A percentile compares a stretch with the other conserved stretches of the same genome.
Conservation (phyloP, 2,113 vertebrate species). For the Aegotheles bennettii region DNA sequence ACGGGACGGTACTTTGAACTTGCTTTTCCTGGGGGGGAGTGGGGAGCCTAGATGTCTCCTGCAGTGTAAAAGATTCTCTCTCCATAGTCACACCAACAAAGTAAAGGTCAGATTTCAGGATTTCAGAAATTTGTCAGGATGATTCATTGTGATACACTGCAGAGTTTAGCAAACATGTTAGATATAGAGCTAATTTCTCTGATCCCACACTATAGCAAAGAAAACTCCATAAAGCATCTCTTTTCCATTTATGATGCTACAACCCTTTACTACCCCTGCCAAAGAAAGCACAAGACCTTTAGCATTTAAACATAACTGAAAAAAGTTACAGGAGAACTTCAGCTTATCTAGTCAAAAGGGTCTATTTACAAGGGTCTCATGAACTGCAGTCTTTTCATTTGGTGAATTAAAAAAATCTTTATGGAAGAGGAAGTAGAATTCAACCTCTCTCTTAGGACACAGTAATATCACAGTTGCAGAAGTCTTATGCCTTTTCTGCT, state of each 20-base stretch:
- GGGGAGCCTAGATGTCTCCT: neutral
- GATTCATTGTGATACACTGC: neutral
- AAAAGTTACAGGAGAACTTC: neutral
- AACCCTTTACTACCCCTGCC: neutral
- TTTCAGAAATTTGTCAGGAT: neutral
- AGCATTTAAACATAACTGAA: neutral
- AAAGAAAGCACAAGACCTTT: neutral
- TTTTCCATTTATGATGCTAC: neutral
- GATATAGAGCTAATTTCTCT: neutral
- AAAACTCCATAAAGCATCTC: neutral
- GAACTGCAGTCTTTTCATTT: neutral
- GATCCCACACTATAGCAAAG: neutral
- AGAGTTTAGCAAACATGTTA: neutral
- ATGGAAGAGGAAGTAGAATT: neutral
- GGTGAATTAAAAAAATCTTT: neutral
- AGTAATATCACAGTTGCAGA: neutral
- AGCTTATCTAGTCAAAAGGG: neutral
- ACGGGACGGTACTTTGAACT: neutral
- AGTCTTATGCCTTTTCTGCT: neutral
- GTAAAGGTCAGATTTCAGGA: neutral
- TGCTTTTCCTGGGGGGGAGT: neutral
- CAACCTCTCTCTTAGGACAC: neutral
- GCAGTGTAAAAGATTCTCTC: neutral
- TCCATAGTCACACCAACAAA: neutral
- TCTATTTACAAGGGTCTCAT: neutral